A percentile compares a stretch with the other conserved stretches of the same genome.
Evolutionary conservation across 2,888 invertebrate species (phyloP).

Genomic region (Phorcus lineatus): DNA sequence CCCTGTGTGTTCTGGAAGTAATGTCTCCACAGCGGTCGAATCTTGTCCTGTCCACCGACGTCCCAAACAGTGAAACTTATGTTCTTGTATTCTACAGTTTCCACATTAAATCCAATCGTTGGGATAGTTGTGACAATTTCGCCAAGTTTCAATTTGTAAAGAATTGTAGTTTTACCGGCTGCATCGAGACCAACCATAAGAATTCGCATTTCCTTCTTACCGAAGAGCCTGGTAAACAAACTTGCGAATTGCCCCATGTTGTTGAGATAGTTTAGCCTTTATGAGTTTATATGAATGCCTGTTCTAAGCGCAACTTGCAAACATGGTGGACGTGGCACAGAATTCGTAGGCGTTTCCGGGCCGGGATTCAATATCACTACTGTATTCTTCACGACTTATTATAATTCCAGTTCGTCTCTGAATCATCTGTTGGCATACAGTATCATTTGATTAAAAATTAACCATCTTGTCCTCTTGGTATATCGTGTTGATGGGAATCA

Average conservation of each 20-base stretch:
- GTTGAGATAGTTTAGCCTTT: not conserved
- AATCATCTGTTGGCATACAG: too few relatives aligned
- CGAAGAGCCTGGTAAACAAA: constrained; percentile 99
- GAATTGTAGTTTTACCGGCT: constrained; percentile 99
- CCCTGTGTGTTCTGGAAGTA: constrained; percentile 94
- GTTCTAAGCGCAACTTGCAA: not conserved
- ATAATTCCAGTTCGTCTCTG: too few relatives aligned
- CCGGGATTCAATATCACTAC: not conserved
- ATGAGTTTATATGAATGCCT: not conserved
- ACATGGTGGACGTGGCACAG: constrained; percentile 17
- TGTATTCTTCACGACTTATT: too few relatives aligned
- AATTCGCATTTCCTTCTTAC: constrained; percentile 99
- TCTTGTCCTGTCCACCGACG: constrained; percentile 99
- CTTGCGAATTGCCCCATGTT: constrained; percentile 97
- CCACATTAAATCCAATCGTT: constrained; percentile 99
- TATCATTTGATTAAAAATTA: too few relatives aligned
- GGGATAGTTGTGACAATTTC: constrained; percentile 99
- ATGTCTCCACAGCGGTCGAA: constrained; percentile 97
- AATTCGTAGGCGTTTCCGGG: constrained; percentile 22
- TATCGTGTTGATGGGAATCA: too few relatives aligned
- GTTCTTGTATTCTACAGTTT: constrained; percentile 99
- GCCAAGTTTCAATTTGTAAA: constrained; percentile 99
- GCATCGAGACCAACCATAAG: constrained; percentile 99
- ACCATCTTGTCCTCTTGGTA: too few relatives aligned
- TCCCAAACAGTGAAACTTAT: constrained; percentile 99